Conservation (phyloP, 2,113 vertebrate species). For the Corapipo altera region DNA sequence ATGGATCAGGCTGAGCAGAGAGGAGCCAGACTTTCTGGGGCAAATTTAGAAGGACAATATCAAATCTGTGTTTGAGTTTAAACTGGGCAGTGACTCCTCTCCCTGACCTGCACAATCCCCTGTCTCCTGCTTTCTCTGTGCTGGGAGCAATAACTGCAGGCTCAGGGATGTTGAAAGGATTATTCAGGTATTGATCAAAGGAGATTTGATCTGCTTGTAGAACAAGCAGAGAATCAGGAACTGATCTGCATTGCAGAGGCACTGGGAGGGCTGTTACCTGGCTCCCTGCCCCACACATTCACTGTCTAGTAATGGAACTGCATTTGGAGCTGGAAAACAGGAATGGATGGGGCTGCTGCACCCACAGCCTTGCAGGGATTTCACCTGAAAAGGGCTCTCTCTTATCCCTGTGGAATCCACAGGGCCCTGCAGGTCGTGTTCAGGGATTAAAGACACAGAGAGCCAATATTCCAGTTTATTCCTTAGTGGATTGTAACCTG, state of each 20-base stretch:
- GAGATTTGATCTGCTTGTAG: neutral
- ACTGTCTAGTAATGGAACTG: rapidly evolving
- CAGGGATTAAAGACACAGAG: rapidly evolving
- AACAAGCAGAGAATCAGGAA: neutral
- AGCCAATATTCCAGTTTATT: neutral
- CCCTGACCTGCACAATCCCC: neutral
- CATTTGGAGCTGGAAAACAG: neutral
- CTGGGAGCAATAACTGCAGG: neutral
- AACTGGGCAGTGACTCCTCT: neutral
- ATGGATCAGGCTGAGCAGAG: neutral
- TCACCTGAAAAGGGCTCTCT: neutral
- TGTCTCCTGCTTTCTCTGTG: neutral
- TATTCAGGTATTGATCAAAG: neutral
- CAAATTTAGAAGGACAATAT: rapidly evolving
- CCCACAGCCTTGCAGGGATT: neutral
- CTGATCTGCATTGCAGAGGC: neutral
- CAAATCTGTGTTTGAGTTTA: rapidly evolving
- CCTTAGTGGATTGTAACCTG: neutral
- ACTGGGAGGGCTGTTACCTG: neutral
- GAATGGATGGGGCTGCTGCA: rapidly evolving
- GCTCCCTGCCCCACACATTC: neutral
- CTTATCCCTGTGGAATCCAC: rapidly evolving
- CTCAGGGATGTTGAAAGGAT: neutral
- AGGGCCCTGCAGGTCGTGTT: neutral
- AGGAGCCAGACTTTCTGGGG: neutral